Base-by-base conservation (phyloP, 1,140 invertebrate genomes). In the Mamestra configurata region DNA sequence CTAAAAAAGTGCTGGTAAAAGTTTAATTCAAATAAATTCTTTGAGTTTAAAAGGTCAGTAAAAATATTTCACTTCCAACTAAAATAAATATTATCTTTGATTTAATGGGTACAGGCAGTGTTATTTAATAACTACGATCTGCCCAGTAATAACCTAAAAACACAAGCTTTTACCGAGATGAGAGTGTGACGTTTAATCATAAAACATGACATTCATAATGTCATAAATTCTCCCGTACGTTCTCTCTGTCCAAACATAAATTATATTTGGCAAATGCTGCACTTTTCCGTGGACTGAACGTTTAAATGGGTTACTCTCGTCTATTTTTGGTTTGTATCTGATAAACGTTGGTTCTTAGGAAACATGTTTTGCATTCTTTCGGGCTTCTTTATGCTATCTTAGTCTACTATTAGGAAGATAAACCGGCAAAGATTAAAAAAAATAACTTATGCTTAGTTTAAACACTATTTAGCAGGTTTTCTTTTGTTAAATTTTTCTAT, bases 241-340 rank as follows among this genome's bases (percentile, higher is more conserved):
- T 59, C 37, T 5, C 4, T 59, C 31, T 57, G 71, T 59, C 53
- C 51, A 57, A 70, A 75, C 71, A 59, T 57, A 59, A 24, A 75
- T 57, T 75, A 59, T 24, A 75, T 75, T 75, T 75, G 53, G 71
- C 71, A 75, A 57, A 27, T 37, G 37, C 20, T 43, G 53, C 51
- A 75, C 31, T 75, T 75, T 75, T 57, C 71, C 71, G 24, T 59
- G 71, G 51, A 75, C 18, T 13, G 6, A 43, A n/a, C 27, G 20
- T 66, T 64, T 40, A 75, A 75, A n/a, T 75, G 53, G 71, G 71
- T 75, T 75, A 75, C 71, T 15, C 15, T 18, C 6, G 11, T 46
- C 71, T 75, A 75, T 75, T 75, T 75, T 43, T 20, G 27, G 13
- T 4, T 10, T 24, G 15, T 35, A 71, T 53, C 46, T 51, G 24